These are phyloP conservation scores for Drosophila melanica DNA, from an alignment of 1,140 invertebrate species.

Conservation along the genomic window DNA sequence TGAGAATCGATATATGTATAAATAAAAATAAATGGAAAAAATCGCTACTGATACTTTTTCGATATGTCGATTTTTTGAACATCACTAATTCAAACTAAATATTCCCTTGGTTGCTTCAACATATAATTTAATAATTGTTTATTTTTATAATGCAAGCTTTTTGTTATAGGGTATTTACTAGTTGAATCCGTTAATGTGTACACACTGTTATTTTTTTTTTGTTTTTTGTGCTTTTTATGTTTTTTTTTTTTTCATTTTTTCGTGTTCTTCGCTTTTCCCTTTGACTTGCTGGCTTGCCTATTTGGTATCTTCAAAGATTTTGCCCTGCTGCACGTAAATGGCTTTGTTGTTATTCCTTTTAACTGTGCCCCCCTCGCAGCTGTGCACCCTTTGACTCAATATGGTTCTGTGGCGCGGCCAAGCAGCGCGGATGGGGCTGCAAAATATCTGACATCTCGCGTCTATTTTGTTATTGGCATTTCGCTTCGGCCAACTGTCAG, in stretches of 20 bases:
- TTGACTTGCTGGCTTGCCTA: constrained; percentile 40
- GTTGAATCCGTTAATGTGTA: neutral
- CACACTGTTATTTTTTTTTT: neutral
- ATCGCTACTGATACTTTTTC: too few relatives aligned
- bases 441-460: constrained; percentile 52
- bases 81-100: too few relatives aligned
- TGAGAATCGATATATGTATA: too few relatives aligned
- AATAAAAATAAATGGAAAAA: too few relatives aligned
- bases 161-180: neutral
- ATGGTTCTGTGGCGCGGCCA: neutral
- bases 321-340: constrained; percentile 44
- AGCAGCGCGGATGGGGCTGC: neutral
- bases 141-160: too few relatives aligned
- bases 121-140: too few relatives aligned
- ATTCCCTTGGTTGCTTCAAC: too few relatives aligned
- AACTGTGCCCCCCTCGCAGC: neutral
- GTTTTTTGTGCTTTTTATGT: neutral
- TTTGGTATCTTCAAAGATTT: constrained; percentile 52
- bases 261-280: constrained; percentile 13
- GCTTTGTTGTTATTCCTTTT: constrained; percentile 49
- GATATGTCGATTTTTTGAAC: too few relatives aligned
- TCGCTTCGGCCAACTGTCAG: constrained; percentile 43
- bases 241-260: constrained; percentile 1
- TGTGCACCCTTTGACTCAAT: constrained; percentile 1
- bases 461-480: constrained; percentile 70